phyloP scores from a whole-genome alignment of 37 sponge, comb jelly and placozoan genomes.

The Tethya wilhelma region DNA sequence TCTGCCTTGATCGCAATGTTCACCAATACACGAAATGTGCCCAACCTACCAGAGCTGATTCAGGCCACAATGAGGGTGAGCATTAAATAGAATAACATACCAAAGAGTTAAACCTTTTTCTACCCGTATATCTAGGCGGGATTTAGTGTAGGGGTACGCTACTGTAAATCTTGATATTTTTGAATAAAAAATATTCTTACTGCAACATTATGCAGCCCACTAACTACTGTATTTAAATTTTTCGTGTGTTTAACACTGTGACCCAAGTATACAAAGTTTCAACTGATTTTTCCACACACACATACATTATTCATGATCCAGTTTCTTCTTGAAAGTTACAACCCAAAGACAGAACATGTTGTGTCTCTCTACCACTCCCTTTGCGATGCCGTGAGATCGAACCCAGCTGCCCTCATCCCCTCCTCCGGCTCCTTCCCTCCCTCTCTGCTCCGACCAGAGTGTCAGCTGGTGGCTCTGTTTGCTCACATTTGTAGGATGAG shows the following conservation, averaged over 20 bases:
- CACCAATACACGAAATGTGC: neutral
- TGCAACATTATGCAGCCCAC: too few relatives aligned
- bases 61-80: slow-evolving; percentile 16
- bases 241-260: neutral
- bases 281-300: neutral
- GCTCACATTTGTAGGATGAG: slow-evolving; percentile 22
- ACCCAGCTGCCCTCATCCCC: neutral
- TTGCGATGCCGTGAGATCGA: neutral
- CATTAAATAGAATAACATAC: neutral
- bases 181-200: too few relatives aligned
- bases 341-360: slow-evolving; percentile 41
- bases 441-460: slow-evolving; percentile 63
- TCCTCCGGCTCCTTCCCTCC: slow-evolving; percentile 30
- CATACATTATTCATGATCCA: slow-evolving; percentile 19
- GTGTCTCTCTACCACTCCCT: slow-evolving; percentile 14
- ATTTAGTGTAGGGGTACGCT: too few relatives aligned
- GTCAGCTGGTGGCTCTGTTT: slow-evolving; percentile 57
- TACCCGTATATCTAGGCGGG: too few relatives aligned
- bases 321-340: slow-evolving; percentile 42
- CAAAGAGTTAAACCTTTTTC: too few relatives aligned
- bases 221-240: neutral
- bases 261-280: neutral
- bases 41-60: neutral
- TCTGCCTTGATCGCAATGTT: slow-evolving; percentile 37
- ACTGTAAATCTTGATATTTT: too few relatives aligned